Base-by-base conservation (phyloP, 2,797 vertebrate species). In the Oceanodroma leucorhoa region DNA sequence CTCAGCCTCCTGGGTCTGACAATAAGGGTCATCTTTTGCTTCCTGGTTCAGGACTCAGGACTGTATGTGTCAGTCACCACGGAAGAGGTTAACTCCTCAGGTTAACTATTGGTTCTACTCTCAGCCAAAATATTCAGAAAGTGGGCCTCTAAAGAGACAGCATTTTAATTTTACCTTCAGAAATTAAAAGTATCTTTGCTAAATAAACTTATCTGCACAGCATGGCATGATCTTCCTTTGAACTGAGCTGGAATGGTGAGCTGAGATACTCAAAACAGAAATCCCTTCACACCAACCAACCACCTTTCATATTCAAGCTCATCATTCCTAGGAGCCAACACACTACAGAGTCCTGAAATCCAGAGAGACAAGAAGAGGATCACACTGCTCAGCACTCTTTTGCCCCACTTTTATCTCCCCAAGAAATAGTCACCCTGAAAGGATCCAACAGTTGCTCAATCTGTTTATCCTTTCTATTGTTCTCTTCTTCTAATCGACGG, bases 391-490 rank as follows among this genome's bases (percentile, higher is more conserved):
- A 54, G 69, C 12, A 14, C 30, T n/a, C 19, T 48, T 14, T 22
- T 69, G 5, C 26, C 54, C 19, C n/a, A 17, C 22, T 81, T 87
- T 50, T 32, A 79, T 34, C 2, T 21, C 13, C 22, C 2, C 54
- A 82, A 65, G 11, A 41, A 84, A 73, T 2, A 78, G 7, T 38
- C 51, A 99, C 99, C 93, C 98, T 99, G 43, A 96, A 97, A 62
- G 98, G 98, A 89, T 99, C 99, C 97, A 99, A 85, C 21, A 99
- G 98, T 66, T 99, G 99, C 40, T 99, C 98, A 40, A 99, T 99
- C 94, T 99, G 99, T 85, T 98, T 99, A 91, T 99, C 98, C 97
- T 99, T 99, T 75, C 98, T 98, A 20, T 30, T 97, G 18, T 98
- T 99, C 12, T 99, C 99, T 83, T 99, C 99, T 71, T 99, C 99